Base-by-base conservation (phyloP, 2,888 invertebrate species). In the Eupeodes latifasciatus region DNA sequence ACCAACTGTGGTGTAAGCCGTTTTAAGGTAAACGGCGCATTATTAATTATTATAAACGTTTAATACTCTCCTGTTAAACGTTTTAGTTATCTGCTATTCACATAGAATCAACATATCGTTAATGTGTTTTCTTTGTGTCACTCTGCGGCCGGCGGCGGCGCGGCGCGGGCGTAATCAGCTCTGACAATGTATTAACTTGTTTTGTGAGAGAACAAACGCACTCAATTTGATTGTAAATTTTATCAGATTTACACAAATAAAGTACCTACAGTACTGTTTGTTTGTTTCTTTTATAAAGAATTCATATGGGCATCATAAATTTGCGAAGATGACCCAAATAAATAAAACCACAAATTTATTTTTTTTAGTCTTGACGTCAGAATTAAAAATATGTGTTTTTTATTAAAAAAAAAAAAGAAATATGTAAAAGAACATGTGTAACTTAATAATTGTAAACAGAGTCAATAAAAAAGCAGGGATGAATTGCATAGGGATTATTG, bases 241-340 rank as follows among this genome's bases (percentile, higher is more conserved):
- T 74, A 74, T 74, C 61, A 49, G 62, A 49, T 55, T 75, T 55
- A 12, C 49, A 61, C 10, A 51, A 67, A 34, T 67, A n/a, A 74
- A 74, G 40, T 61, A 36, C 27, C 27, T 34, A 3, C 34, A 44
- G n/a, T 6, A 27, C 27, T 27, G 27, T 14, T 74, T 61, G 36
- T 11, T 19, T 66, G 14, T n/a, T 51, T 4, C n/a, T 59, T 59
- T 59, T 34, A 4, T 55, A 19, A 57, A 55, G 10, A 51, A 66
- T 49, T 49, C 49, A 34, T 66, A 9, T 66, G 64, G 6, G 49
- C 36, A 61, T 19, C 47, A 19, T n/a, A 78, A 59, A 72, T 74
- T 67, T 40, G 77, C 76, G 12, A 76, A 66, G 62, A 76, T 76
- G 85, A 76, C 81, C 85, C 40, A 81, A 69, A 80, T 76, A 76